Base-by-base conservation (phyloP, 2,888 invertebrate genomes). In the Euplagia quadripunctaria region DNA sequence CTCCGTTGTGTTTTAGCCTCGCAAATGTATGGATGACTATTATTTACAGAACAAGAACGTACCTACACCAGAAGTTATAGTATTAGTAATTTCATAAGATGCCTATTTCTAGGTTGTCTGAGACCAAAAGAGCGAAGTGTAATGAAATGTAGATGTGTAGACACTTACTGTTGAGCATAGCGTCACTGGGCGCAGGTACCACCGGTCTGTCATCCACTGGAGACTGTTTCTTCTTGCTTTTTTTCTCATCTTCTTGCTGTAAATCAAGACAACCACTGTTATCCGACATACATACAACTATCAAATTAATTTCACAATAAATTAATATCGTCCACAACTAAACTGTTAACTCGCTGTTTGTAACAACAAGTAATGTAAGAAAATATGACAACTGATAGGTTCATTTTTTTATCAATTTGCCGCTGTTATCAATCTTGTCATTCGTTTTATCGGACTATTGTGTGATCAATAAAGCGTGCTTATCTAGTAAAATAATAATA, bases 161-260 rank as follows among this genome's bases (percentile, higher is more conserved):
- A 58, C 49, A 85, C 95, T 95, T 82, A 96, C 96, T 96, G 84
- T 96, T 95, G 82, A 96, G 95, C 93, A 96, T 96, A 65, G 96
- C 95, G 87, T 96, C 96, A 78, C 96, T 96, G 64, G 96, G 96
- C 72, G 95, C 94, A 0, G 96, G 96, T 43, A 96, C 96, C 63
- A 88, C 82, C 5, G 95, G 95, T 77, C 96, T 88, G 61, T 96
- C 96, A 83, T 96, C 96, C 71, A 94, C 94, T 0, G 96, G 95
- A 31, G 95, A 91, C 84, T 92, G 93, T 80, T 94, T 94, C 86
- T 95, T 95, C 89, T 95, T 95, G 84, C 84, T 94, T 85, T 95
- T 95, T 85, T 95, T 95, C 86, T 96, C 95, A 92, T 96, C 96
- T 68, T 96, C 95, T 82, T 92, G 92, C 94, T 94, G 95, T 84